phyloP scores from a whole-genome alignment of 1,140 invertebrate genomes.

The Tribolium castaneum region DNA sequence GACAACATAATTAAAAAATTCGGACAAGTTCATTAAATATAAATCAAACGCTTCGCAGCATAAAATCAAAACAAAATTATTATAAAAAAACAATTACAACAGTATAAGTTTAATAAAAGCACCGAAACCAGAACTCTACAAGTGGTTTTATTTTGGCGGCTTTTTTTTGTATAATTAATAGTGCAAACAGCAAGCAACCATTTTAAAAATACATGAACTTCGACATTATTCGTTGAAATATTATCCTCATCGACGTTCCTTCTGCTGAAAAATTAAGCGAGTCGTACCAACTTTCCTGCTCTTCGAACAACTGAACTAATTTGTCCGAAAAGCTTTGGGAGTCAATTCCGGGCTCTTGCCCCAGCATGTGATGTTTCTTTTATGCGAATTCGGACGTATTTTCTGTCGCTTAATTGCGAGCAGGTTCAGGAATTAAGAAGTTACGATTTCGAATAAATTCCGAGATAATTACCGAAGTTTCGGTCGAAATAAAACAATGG shows the following conservation, averaged over 20 bases:
- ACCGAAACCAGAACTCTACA: not conserved
- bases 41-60: no score
- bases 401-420: no score
- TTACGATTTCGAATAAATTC: not conserved
- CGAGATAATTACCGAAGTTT: not conserved
- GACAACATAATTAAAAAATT: no score
- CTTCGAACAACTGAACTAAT: not conserved
- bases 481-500: not conserved
- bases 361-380: not conserved
- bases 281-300: not conserved
- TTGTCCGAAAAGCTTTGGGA: not conserved
- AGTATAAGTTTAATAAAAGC: no score
- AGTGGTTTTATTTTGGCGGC: not conserved
- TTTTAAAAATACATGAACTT: not conserved
- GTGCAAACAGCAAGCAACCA: not conserved
- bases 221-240: not conserved
- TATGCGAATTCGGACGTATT: not conserved
- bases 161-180: not conserved
- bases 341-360: not conserved
- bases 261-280: not conserved
- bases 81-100: no score
- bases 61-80: no score
- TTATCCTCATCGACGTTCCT: not conserved
- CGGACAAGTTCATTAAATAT: no score
- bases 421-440: no score